These are phyloP conservation scores for Antheraea mylitta DNA, from an alignment of 1,140 invertebrate genomes.

Conservation along the genomic window DNA sequence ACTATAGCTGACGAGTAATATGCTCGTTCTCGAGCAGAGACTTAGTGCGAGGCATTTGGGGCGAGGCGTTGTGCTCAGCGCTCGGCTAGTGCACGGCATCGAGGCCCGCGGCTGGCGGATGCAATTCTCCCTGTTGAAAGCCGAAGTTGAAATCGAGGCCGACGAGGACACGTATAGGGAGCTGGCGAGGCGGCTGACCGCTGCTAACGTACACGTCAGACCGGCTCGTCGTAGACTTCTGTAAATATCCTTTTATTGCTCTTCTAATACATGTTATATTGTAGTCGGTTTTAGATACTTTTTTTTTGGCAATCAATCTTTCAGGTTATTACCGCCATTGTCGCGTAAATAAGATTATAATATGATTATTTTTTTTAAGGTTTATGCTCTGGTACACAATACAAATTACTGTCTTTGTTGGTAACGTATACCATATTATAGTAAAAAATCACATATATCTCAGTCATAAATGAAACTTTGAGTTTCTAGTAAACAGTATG, in stretches of 20 bases:
- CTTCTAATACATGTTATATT: neutral
- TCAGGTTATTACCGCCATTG: too few relatives aligned
- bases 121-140: conserved; percentile 63
- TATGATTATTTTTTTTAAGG: too few relatives aligned
- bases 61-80: conserved; percentile 56
- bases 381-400: too few relatives aligned
- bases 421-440: too few relatives aligned
- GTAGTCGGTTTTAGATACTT: too few relatives aligned
- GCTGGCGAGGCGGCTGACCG: conserved; percentile 52
- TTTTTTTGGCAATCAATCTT: too few relatives aligned
- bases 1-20: conserved; percentile 75
- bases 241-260: conserved; percentile 47
- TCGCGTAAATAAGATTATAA: too few relatives aligned
- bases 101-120: conserved; percentile 67
- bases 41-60: conserved; percentile 59
- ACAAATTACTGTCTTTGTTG: too few relatives aligned
- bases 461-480: too few relatives aligned
- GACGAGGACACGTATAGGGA: conserved; percentile 61
- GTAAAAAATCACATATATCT: too few relatives aligned
- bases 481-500: too few relatives aligned
- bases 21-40: conserved; percentile 74
- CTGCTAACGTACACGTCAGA: conserved; percentile 61
- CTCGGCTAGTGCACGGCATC: conserved; percentile 59
- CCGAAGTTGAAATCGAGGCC: conserved; percentile 67
- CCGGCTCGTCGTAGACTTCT: conserved; percentile 41